These are phyloP conservation scores for Solenopsis fugax DNA, from an alignment of 1,140 invertebrate species.

Conservation along the genomic window DNA sequence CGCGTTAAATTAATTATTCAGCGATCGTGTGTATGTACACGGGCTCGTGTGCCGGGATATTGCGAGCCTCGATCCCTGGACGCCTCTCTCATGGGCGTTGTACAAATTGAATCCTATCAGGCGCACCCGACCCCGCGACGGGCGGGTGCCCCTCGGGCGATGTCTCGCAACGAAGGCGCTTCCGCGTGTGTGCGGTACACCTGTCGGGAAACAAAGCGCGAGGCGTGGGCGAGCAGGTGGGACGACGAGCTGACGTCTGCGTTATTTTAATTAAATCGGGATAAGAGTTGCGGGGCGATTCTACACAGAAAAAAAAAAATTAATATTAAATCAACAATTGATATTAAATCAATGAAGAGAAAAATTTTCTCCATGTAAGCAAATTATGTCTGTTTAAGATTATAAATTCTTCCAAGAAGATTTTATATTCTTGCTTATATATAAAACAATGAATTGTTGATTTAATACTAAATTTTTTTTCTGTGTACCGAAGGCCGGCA, in stretches of 20 bases:
- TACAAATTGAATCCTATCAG: conserved; percentile 44
- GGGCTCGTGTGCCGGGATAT: not conserved
- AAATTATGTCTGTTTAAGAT: too few relatives aligned
- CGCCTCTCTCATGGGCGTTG: conserved; percentile 5
- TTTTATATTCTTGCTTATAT: too few relatives aligned
- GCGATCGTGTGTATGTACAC: not conserved
- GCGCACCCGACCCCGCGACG: not conserved
- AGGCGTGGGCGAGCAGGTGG: not conserved
- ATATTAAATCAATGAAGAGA: too few relatives aligned
- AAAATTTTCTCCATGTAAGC: too few relatives aligned
- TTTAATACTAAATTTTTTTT: too few relatives aligned
- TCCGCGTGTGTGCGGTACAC: not conserved
- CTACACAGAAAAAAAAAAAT: too few relatives aligned
- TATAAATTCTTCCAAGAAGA: too few relatives aligned
- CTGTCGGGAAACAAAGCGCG: conserved; percentile 20
- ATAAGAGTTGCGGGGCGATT: not conserved
- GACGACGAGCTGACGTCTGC: not conserved
- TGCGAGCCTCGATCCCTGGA: not conserved
- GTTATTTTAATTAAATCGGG: conserved; percentile 22
- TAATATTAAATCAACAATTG: too few relatives aligned
- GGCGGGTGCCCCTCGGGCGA: not conserved
- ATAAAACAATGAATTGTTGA: too few relatives aligned
- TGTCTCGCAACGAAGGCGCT: conserved; percentile 8
- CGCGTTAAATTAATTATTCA: conserved; percentile 23
- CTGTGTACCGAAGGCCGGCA: not conserved